Base-by-base conservation (phyloP, 2,888 invertebrate genomes). In the Neoscelio sp. region DNA sequence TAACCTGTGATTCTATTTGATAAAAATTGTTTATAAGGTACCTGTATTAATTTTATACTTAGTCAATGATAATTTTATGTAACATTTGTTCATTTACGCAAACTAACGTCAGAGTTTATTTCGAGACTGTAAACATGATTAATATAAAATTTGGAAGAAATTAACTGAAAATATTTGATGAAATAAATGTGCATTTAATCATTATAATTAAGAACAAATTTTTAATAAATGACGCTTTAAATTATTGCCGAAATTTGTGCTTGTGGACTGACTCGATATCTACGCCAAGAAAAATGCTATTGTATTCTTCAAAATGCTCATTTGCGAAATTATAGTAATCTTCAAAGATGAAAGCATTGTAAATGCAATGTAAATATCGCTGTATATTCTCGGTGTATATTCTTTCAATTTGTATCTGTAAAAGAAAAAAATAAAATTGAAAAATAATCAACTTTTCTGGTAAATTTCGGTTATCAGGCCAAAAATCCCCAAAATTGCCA, bases 371-470 rank as follows among this genome's bases (percentile, higher is more conserved):
- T 75, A 60, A 50, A 75, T 75, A 67, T 17, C 26, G 75, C 75
- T 67, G 75, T 60, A 67, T 60, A 75, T 75, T 75, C 28, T 67
- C 48, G 52, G 40, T 75, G 67, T 68, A 73, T 73, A 62, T 13
- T 73, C 26, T 13, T 35, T 35, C 18, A 30, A 7, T 18, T 8
- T 68, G 50, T 46, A 38, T 8, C 46, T 64, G 52, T 2, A 28
- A n/a, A n/a, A n/a, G n/a, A n/a, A n/a, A n/a, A n/a, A n/a, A n/a
- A n/a, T n/a, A n/a, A n/a, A n/a, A n/a, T n/a, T n/a, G n/a, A n/a
- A n/a, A n/a, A n/a, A n/a, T n/a, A n/a, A n/a, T n/a, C n/a, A n/a
- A n/a, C n/a, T n/a, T n/a, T n/a, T n/a, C n/a, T n/a, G n/a, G n/a
- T n/a, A n/a, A n/a, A n/a, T n/a, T n/a, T n/a, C n/a, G n/a, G n/a